phyloP scores from a whole-genome alignment of 2,113 vertebrate species.

The Anolis sagrei region DNA sequence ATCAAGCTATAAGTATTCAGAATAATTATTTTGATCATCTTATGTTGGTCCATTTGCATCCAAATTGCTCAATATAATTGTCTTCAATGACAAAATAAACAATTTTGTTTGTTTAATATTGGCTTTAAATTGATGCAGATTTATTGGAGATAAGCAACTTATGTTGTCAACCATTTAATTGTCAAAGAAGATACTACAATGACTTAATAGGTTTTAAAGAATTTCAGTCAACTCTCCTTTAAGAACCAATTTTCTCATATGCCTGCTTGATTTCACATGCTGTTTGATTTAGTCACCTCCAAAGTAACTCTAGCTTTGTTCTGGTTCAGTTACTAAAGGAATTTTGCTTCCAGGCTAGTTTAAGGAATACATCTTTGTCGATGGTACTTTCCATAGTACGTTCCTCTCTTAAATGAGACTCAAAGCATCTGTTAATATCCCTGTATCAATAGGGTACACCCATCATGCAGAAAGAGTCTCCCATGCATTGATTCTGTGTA shows the following conservation, averaged over 20 bases:
- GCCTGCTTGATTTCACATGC: constrained; percentile 22
- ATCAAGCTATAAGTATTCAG: background rate
- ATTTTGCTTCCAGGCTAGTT: constrained; percentile 3
- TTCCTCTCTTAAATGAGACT: constrained; percentile 1
- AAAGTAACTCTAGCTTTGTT: constrained; percentile 16
- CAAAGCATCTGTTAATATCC: background rate
- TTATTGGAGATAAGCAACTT: constrained; percentile 15
- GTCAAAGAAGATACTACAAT: constrained; percentile 14
- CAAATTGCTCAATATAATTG: background rate
- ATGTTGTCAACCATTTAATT: constrained; percentile 10
- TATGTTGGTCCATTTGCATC: background rate
- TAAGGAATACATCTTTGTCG: constrained; percentile 7
- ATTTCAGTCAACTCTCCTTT: constrained; percentile 36
- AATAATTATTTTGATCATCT: background rate
- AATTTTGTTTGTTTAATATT: background rate
- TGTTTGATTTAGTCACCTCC: background rate
- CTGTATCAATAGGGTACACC: background rate
- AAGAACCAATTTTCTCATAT: constrained; percentile 17
- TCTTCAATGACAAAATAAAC: background rate
- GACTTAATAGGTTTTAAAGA: constrained; percentile 18
- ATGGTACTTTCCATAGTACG: background rate
- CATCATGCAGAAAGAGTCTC: background rate
- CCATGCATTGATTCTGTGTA: no score
- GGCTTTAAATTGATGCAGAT: background rate
- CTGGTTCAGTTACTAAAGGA: background rate